phyloP scores from a whole-genome alignment of 2,888 invertebrate genomes.

The Sylvicola fuscatus region DNA sequence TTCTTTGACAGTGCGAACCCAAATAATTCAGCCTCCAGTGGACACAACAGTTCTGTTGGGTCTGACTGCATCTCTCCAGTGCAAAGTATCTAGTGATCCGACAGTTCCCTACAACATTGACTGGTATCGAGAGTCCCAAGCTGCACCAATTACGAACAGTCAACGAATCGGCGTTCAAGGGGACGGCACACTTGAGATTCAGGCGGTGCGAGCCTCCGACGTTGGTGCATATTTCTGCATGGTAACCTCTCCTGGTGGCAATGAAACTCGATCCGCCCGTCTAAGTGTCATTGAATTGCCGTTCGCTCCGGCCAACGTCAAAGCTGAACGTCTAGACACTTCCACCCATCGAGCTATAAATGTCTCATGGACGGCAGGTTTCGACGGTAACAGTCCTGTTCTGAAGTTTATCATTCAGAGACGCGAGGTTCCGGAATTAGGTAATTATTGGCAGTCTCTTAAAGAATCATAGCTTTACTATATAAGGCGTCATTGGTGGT shows the following conservation, averaged over 20 bases:
- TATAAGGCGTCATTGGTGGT: background rate
- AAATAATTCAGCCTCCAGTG: slow-evolving; percentile 83
- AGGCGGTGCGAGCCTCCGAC: slow-evolving; percentile 75
- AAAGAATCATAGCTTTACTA: too few relatives aligned
- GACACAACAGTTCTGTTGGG: slow-evolving; percentile 83
- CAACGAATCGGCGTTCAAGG: slow-evolving; percentile 51
- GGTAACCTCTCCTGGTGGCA: slow-evolving; percentile 66
- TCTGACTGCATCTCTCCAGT: slow-evolving; percentile 80
- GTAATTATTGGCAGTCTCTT: too few relatives aligned
- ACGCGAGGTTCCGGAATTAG: slow-evolving; percentile 70
- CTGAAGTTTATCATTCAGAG: slow-evolving; percentile 83
- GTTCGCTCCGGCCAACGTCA: slow-evolving; percentile 74
- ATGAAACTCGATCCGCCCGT: slow-evolving; percentile 71
- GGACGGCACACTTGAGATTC: slow-evolving; percentile 74
- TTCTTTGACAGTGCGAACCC: slow-evolving; percentile 55
- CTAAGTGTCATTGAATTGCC: slow-evolving; percentile 87
- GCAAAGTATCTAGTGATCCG: slow-evolving; percentile 84
- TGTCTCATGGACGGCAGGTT: slow-evolving; percentile 87
- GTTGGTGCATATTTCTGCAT: slow-evolving; percentile 87
- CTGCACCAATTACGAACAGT: slow-evolving; percentile 38
- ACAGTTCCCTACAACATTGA: slow-evolving; percentile 67
- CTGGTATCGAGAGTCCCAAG: slow-evolving; percentile 71
- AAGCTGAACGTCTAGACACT: slow-evolving; percentile 45
- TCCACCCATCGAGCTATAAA: slow-evolving; percentile 59
- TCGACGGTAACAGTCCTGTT: slow-evolving; percentile 93